phyloP scores from a whole-genome alignment of 2,888 invertebrate genomes.

The Diplazon laetatorius region DNA sequence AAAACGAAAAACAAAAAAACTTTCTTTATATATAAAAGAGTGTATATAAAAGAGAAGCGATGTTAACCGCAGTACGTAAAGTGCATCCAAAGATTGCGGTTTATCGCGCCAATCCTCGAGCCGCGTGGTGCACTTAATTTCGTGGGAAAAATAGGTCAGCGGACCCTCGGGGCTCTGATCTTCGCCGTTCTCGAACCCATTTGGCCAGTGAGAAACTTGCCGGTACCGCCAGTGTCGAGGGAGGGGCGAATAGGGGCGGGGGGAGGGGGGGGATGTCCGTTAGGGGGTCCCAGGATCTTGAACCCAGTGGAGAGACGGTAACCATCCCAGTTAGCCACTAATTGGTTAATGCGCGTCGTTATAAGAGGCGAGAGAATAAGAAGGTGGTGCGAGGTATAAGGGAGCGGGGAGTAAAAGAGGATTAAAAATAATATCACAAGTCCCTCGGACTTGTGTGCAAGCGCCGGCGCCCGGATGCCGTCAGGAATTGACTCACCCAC shows the following conservation, averaged over 20 bases:
- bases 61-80: conserved; percentile 31
- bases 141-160: conserved; percentile 59
- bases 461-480: conserved; percentile 48
- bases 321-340: conserved; percentile 68
- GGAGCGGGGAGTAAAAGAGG: conserved; percentile 65
- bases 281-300: conserved; percentile 38
- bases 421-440: conserved; percentile 74
- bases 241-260: no score
- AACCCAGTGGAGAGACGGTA: conserved; percentile 57
- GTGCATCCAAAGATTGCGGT: conserved; percentile 63
- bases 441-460: conserved; percentile 19
- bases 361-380: conserved; percentile 60
- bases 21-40: no score
- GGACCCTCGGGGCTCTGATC: conserved; percentile 41
- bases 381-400: conserved; percentile 30
- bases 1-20: no score
- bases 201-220: conserved; percentile 34
- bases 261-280: not conserved
- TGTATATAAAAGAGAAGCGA: conserved; percentile 4
- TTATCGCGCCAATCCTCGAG: conserved; percentile 57
- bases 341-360: conserved; percentile 77
- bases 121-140: conserved; percentile 58
- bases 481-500: conserved; percentile 46
- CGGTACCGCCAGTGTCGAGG: no score
- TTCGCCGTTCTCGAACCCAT: conserved; percentile 51